These are phyloP conservation scores for Macrosoma leucophasiata DNA, from an alignment of 2,888 invertebrate species.

Conservation along the genomic window DNA sequence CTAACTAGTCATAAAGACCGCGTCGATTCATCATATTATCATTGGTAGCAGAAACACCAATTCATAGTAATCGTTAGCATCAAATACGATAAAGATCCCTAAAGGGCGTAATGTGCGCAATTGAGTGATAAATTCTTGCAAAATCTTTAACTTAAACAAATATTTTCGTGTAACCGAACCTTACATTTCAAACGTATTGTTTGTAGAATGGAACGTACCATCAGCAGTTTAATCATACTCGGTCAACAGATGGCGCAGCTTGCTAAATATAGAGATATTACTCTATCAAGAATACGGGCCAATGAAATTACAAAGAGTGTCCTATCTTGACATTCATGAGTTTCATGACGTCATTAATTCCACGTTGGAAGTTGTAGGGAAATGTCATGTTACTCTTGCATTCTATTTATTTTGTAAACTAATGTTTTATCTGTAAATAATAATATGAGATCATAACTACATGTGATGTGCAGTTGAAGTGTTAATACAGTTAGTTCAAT, in stretches of 20 bases:
- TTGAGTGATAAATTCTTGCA: no score
- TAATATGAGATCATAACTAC: conserved; percentile 1
- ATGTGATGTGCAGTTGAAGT: no score
- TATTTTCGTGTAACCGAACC: no score
- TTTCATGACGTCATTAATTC: conserved; percentile 79
- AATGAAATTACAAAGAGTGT: conserved; percentile 62
- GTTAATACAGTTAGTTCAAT: conserved; percentile 10
- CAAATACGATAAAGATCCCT: no score
- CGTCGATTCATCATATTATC: no score
- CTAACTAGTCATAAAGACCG: no score
- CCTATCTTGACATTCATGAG: no score
- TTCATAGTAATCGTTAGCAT: no score
- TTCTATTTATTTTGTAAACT: conserved; percentile 44
- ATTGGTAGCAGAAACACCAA: no score
- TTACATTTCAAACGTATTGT: no score
- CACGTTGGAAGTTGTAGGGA: conserved; percentile 77
- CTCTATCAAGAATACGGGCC: conserved; percentile 46
- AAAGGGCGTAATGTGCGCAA: no score
- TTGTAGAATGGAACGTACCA: conserved; percentile 9
- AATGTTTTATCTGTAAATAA: conserved; percentile 27
- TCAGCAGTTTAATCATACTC: not conserved
- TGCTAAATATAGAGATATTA: conserved; percentile 25
- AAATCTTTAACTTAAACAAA: no score
- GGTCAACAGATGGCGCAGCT: conserved; percentile 45
- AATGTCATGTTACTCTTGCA: conserved; percentile 53